Evolutionary conservation across 2,797 vertebrate genomes (phyloP), one percentile per base, ranked within the genome.

Genomic region (Neosilurus hyrtlii): DNA sequence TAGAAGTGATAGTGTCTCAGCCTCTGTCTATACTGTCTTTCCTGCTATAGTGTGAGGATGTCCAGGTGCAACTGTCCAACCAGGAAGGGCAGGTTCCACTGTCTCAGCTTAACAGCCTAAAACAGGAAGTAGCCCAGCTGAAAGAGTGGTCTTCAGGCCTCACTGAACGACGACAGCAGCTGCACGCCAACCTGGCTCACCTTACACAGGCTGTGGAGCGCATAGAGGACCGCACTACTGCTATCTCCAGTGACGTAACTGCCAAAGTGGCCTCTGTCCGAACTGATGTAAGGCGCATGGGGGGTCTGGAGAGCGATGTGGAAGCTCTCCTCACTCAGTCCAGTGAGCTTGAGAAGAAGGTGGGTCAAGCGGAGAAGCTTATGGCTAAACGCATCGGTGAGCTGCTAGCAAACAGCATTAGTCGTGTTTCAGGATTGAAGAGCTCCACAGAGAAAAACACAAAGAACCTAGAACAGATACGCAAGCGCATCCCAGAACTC

Each of bases 211-310:
- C 96, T 0, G 89, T 98, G 87, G 90, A 89, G 67, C 93, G 89
- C 3, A 89, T 93, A 0, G 94, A 97, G 82, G 92, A 94, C 37
- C 95, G 91, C 0, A 92, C 94, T 61, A 88, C 91, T 1, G 91
- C 93, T 79, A 89, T 93, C 86, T 88, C 95, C 16, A 95, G 92
- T 84, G 96, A 96, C 0, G 43, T 97, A 3, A 84, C 88, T 0
- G 80, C 94, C 88, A 97, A 94, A 92, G 94, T 97, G 66, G 91
- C 94, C 15, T 92, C 95, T 0, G 93, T 97, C 68, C 95, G 96
- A 89, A 99, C 98, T 2, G 97, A 99, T 5, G 87, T 98, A 82
- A 94, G 98, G 72, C 94, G 98, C 11, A 96, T 98, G 94, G 96
- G 95, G 3, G 98, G 98, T 49, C 92, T 99, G 54, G 91, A 92